Evolutionary conservation across 2,797 vertebrate species (phyloP), one percentile per base, ranked within the genome.

Genomic region (Enteromius radiatus): DNA sequence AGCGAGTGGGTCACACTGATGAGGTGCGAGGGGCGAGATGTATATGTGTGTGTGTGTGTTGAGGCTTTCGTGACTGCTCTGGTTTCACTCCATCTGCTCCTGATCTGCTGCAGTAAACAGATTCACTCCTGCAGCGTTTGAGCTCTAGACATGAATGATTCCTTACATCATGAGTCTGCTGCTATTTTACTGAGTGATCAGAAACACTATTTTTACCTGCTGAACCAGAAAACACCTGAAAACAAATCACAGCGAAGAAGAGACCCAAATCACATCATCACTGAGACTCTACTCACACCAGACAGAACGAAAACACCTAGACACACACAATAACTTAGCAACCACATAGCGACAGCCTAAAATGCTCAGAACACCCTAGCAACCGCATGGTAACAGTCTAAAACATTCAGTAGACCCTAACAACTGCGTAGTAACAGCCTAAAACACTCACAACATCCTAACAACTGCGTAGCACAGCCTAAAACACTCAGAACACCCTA

Each of bases 1-100:
- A 80, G 65, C 49, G 74, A 76, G 68, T 9, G 17, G n/a, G 61
- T 77, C 43, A 21, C 54, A 54, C 43, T 31, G 15, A 52, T 80
- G 70, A 73, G 70, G 47, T 76, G 84, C 38, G 71, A 31, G 3
- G 70, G 28, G 68, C 5, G 7, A 47, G 68, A 28, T 74, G 61
- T 59, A 33, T 78, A 68, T 69, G 47, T 79, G 47, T 85, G 75
- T 82, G 80, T 80, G 71, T 77, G 71, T 71, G 67, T 79, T 23
- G 67, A 17, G 49, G 59, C 88, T 91, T 93, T 91, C 88, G 88
- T 93, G 93, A 92, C 92, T 91, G 90, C 92, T 92, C 86, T 80
- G 88, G 90, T 92, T 93, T 91, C 91, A 91, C 85, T 91, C 93
- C 93, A 93, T 93, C 91, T 94, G 93, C 90, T 93, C 91, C 85